These are phyloP conservation scores for Morpho helenor DNA, from an alignment of 2,888 invertebrate genomes.

Conservation along the genomic window DNA sequence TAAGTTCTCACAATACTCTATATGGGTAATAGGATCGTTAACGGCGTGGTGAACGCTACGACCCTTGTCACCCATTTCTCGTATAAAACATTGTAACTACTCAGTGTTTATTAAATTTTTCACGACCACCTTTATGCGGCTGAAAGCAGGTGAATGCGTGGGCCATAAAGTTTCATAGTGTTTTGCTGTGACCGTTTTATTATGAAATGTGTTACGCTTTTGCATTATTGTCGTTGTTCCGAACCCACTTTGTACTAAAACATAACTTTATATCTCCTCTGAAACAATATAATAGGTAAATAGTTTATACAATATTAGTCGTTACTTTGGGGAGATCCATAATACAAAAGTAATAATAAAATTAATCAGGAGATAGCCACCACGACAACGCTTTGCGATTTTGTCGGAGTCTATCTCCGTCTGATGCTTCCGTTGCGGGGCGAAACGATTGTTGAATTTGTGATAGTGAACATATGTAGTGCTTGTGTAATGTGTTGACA, in stretches of 20 bases:
- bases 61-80: slow-evolving; percentile 19
- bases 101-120: slow-evolving; percentile 31
- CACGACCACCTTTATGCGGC: slow-evolving; percentile 24
- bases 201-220: slow-evolving; percentile 13
- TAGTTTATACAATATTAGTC: too few species aligned
- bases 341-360: too few species aligned
- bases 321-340: too few species aligned
- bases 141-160: slow-evolving; percentile 22
- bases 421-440: too few species aligned
- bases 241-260: slow-evolving; percentile 2
- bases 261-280: slow-evolving; percentile 1
- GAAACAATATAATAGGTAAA: neutral
- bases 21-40: slow-evolving; percentile 11
- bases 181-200: slow-evolving; percentile 22
- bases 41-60: slow-evolving; percentile 1
- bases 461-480: too few species aligned
- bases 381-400: too few species aligned
- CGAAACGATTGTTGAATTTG: too few species aligned
- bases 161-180: slow-evolving; percentile 18
- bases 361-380: too few species aligned
- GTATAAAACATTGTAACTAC: slow-evolving; percentile 27
- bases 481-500: too few species aligned
- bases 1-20: slow-evolving; percentile 9
- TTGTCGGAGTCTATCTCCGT: too few species aligned
- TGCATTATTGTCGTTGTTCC: slow-evolving; percentile 6